Base-by-base conservation (phyloP, 1,140 invertebrate genomes). In the Hyposmocoma kahamanoa region DNA sequence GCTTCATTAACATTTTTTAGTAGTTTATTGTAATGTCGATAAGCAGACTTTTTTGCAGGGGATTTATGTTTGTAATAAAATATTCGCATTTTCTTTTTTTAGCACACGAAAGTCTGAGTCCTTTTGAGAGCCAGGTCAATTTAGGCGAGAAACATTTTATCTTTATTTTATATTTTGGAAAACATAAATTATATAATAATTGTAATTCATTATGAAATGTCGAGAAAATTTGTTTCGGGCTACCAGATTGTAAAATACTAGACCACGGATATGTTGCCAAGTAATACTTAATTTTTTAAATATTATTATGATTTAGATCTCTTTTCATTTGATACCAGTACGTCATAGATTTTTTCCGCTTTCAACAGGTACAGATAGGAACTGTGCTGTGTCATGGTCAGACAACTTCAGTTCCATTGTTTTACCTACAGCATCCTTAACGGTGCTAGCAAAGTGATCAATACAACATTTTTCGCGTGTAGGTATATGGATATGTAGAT, bases 1-100 rank as follows among this genome's bases (percentile, higher is more conserved):
- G 42, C 42, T 26, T 26, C 5, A 13, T 28, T 44, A 4, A 44
- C 28, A 15, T 38, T 38, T 38, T 38, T 38, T 1, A 44, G 17
- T 28, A 44, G 19, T 44, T 38, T 44, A 15, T 13, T 28, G 18
- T 26, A 44, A 6, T 22, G n/a, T 13, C 10, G 13, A 22, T 26
- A 22, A 22, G 4, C 19, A 13, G 3, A 10, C 3, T 22, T 17
- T 18, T 8, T 17, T 1, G 2, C 3, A 1, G n/a, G 11, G 10
- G 13, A 6, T 6, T 26, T n/a, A 8, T 44, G n/a, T 26, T 15
- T 44, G 24, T 44, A 44, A 28, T 28, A 44, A 3, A 4, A 18
- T 6, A 26, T 18, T 1, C 42, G 22, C 18, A 44, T 10, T n/a
- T 17, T 44, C 19, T 24, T 13, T 44, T 44, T 11, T 13, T 44